Evolutionary conservation across 1,140 invertebrate species (phyloP), one percentile per base, ranked within the genome.

Genomic region (Gryon sp.): DNA sequence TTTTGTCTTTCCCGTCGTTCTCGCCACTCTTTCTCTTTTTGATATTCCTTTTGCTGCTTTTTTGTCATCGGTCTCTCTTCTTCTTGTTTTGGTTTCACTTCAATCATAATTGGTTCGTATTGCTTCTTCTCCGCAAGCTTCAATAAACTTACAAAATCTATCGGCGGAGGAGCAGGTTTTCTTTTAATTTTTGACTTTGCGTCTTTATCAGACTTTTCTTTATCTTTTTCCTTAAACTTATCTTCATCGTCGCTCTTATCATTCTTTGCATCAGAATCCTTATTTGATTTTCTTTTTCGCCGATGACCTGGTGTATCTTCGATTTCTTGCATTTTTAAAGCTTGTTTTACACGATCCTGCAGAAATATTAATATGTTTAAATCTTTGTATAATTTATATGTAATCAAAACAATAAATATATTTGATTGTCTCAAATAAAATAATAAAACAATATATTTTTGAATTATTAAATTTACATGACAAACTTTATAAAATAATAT

Each of bases 81-180:
- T 66, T 94, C 93, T 36, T 92, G 82, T 83, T 92, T 92, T 59
- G 87, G 81, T 72, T 92, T 92, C 36, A 90, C 89, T 79, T 93
- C 91, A 24, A 90, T 82, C 8, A 92, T 83, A 22, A 96, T 86
- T 0, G 95, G 94, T 84, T 96, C 94, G 84, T 92, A 90, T 75
- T 96, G 94, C 82, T 97, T 96, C 82, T 95, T 91, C 73, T 94
- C 93, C 4, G 95, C 95, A 9, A 97, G 84, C 84, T 95, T 94
- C 0, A 97, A 80, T 12, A 97, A 79, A 36, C 93, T 90, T 72
- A 90, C 86, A 80, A 95, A 96, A 85, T 94, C 92, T 83, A 95
- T 90, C 9, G 92, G 92, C 1, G 94, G 94, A 20, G 94, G 93
- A 3, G 90, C 84, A 2, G 90, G 83, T 46, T 81, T 89, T 83